Conservation (phyloP, 2,888 invertebrate genomes). For the Nudaria mundana region DNA sequence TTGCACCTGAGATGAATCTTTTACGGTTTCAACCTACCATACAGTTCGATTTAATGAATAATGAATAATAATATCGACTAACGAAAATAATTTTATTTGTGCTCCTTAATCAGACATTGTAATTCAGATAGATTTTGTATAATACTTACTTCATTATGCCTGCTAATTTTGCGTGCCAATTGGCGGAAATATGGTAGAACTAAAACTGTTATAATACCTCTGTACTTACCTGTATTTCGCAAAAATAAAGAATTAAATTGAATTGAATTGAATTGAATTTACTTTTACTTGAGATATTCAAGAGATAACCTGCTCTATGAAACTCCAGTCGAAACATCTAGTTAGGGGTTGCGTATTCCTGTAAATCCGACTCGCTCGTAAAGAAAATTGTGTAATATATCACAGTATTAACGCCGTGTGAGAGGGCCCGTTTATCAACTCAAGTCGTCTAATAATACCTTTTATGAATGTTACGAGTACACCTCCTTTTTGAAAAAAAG, state of each 20-base stretch:
- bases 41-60: slow-evolving; percentile 22
- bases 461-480: slow-evolving; percentile 42
- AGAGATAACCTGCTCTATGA: slow-evolving; percentile 23
- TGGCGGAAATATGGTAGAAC: too few species aligned
- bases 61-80: too few species aligned
- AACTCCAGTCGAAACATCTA: slow-evolving; percentile 35
- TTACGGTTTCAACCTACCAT: slow-evolving; percentile 24
- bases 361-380: slow-evolving; percentile 68
- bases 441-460: slow-evolving; percentile 60
- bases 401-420: slow-evolving; percentile 65
- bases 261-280: too few species aligned
- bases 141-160: too few species aligned
- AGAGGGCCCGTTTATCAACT: slow-evolving; percentile 68
- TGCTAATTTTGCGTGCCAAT: too few species aligned
- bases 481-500: slow-evolving; percentile 35
- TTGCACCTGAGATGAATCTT: slow-evolving; percentile 21
- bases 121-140: too few species aligned
- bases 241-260: too few species aligned
- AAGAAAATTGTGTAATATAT: slow-evolving; percentile 76
- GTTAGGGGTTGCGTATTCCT: slow-evolving; percentile 48
- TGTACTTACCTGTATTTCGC: slow-evolving; percentile 19
- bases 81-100: too few species aligned
- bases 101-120: too few species aligned
- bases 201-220: slow-evolving; percentile 27
- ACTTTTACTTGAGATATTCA: too few species aligned